Evolutionary conservation across 2,797 vertebrate species (phyloP).

Genomic region (Naso thynnoides): DNA sequence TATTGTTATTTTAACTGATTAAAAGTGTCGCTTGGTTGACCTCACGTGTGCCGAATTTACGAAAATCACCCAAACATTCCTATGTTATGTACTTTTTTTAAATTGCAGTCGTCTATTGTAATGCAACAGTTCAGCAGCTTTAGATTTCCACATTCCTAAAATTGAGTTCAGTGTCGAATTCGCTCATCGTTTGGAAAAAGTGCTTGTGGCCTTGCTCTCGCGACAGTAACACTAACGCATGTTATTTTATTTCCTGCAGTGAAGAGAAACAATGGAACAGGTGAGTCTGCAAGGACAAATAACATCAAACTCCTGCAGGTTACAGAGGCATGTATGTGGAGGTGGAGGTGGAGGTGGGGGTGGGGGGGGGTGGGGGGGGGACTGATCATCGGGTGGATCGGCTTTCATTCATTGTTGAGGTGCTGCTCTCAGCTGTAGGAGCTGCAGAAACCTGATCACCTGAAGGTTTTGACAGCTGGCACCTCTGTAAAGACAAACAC

Average conservation of each 20-base stretch:
- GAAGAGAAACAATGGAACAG: slow-evolving; percentile 29
- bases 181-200: not conserved
- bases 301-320: too few relatives aligned
- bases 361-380: not conserved
- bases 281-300: slow-evolving; percentile 46
- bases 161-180: not conserved
- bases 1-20: not conserved
- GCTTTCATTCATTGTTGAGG: slow-evolving; percentile 36
- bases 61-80: not conserved
- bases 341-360: not conserved
- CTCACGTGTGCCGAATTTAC: not conserved
- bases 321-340: not conserved
- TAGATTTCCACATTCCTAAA: not conserved
- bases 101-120: too few relatives aligned
- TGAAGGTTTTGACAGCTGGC: not conserved
- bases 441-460: slow-evolving; percentile 32
- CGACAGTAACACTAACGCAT: too few relatives aligned
- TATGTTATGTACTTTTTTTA: too few relatives aligned
- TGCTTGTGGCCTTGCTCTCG: not conserved
- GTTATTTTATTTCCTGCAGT: slow-evolving; percentile 2
- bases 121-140: fast-evolving
- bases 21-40: not conserved
- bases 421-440: not conserved
- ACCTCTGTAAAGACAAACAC: not conserved
- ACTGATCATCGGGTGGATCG: not conserved